Conservation (phyloP, 2,113 vertebrate species). For the Myiozetetes cayanensis region DNA sequence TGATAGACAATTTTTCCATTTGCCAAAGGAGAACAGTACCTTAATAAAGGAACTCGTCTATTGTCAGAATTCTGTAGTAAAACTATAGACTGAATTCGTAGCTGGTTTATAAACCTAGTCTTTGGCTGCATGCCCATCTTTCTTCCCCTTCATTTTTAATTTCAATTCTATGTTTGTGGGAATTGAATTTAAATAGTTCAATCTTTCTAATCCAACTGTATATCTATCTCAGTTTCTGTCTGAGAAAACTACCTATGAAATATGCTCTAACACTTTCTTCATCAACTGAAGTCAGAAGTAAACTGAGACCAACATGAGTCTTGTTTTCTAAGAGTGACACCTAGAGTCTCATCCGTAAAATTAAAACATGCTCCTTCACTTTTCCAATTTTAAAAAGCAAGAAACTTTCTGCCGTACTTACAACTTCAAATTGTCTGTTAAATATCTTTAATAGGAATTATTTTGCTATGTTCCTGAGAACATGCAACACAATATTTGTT, state of each 20-base stretch:
- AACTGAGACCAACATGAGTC: not conserved
- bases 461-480: not conserved
- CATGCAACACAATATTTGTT: not conserved
- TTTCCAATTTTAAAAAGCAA: not conserved
- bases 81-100: not conserved
- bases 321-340: slow-evolving; percentile 64
- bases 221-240: not conserved
- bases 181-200: not conserved
- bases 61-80: not conserved
- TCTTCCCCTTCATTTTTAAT: not conserved
- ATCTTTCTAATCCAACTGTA: not conserved
- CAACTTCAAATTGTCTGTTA: not conserved
- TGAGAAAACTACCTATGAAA: not conserved
- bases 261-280: not conserved
- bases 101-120: not conserved
- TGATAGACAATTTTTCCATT: not conserved
- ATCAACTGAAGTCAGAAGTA: not conserved
- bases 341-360: slow-evolving; percentile 47
- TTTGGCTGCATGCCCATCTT: not conserved
- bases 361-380: not conserved
- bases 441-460: not conserved
- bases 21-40: not conserved
- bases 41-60: not conserved
- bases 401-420: not conserved
- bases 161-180: not conserved